A percentile compares a stretch with the other conserved stretches of the same genome.
Evolutionary conservation across 2,797 vertebrate species (phyloP).

Genomic region (Amniataba percoides): DNA sequence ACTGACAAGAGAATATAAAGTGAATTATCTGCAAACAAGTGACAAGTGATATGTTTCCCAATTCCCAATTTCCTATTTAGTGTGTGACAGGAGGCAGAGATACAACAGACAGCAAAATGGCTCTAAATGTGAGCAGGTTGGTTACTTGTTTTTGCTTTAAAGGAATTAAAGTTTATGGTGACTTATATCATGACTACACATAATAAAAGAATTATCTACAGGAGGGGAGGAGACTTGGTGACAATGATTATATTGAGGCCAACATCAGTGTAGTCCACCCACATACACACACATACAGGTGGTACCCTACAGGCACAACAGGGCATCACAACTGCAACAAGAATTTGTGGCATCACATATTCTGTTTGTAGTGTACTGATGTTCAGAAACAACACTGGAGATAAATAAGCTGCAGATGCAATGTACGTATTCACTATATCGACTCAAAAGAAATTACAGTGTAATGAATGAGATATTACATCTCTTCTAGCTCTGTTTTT

Average conservation of each 20-base stretch:
- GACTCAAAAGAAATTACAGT: background rate
- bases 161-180: background rate
- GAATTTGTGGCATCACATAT: background rate
- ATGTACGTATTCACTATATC: background rate
- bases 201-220: slow-evolving; percentile 23
- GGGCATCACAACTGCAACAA: slow-evolving; percentile 10
- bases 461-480: background rate
- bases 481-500: background rate
- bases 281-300: slow-evolving; percentile 26
- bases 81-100: background rate
- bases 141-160: slow-evolving; percentile 5
- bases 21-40: background rate
- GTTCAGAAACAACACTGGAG: background rate
- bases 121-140: background rate
- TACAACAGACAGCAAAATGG: background rate
- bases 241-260: slow-evolving; percentile 28
- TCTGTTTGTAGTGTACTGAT: background rate
- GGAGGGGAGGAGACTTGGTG: slow-evolving; percentile 10
- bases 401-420: background rate
- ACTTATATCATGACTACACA: slow-evolving; percentile 1
- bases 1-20: background rate
- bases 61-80: background rate
- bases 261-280: slow-evolving; percentile 22
- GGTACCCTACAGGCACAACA: slow-evolving; percentile 11
- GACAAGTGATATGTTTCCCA: background rate